Base-by-base conservation (phyloP, 2,113 vertebrate genomes). In the Forbesichthys papilliferus region DNA sequence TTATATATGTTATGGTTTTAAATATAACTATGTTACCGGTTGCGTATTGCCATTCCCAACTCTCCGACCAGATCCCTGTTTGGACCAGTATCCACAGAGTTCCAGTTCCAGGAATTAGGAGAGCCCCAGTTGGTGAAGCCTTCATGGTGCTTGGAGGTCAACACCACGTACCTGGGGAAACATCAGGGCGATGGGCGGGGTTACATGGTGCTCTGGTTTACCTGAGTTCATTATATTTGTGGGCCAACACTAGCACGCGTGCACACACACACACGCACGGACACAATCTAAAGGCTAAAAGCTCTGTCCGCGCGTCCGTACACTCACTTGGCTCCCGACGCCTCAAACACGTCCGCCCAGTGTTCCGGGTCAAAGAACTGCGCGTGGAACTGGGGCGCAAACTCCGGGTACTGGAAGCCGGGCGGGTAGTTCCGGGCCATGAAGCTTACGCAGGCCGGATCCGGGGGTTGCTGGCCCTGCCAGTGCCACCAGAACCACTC, bases 401-500 rank as follows among this genome's bases (percentile, higher is more conserved):
- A 97, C 69, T 96, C 94, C 0, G 93, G 77, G 78, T 98, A 99
- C 36, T 76, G 83, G 88, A 96, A 96, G 3, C 84, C 91, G 0
- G 95, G 95, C 0, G 94, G 94, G 87, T 94, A 98, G 68, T 94
- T 95, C 11, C 80, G 5, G 0, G 1, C 13, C 94, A 99, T 93
- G 89, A 90, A 98, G 14, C 0, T 4, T 69, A 92, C 75, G 16
- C 91, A 96, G 6, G 65, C 71, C 4, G 51, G 69, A 1, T 74
- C 56, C 0, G 88, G 65, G 0, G 42, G 52, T 11, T 51, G 62
- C 57, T 85, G 58, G 0, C 93, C 95, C 86, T 78, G 75, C 96
- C 96, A 98, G 87, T 94, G 68, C 96, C 96, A 99, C 97, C 97
- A 99, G 87, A 99, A 99, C 97, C 97, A 98, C 91, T 99, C 97